These are phyloP conservation scores for Ectropis crepuscularia DNA, from an alignment of 2,888 invertebrate species.

Conservation along the genomic window DNA sequence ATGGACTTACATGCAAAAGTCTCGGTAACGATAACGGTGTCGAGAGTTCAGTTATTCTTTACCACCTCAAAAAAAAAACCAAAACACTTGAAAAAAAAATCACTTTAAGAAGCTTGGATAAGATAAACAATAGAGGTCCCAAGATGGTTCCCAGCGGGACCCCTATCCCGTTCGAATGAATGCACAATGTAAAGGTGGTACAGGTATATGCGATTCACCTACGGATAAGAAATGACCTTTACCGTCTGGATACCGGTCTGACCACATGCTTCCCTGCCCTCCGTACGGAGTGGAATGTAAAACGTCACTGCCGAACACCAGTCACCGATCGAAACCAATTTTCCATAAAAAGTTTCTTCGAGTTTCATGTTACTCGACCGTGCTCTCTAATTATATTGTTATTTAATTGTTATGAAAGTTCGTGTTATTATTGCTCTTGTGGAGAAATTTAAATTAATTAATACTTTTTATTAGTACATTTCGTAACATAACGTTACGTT, in stretches of 20 bases:
- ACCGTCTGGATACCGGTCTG: slow-evolving; percentile 71
- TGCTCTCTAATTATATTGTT: slow-evolving; percentile 34
- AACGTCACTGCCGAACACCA: slow-evolving; percentile 51
- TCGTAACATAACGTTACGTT: slow-evolving; percentile 27
- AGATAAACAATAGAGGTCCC: slow-evolving; percentile 24
- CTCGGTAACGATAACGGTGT: too few species aligned
- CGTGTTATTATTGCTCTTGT: slow-evolving; percentile 25
- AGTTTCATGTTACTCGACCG: slow-evolving; percentile 33
- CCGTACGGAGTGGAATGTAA: slow-evolving; percentile 62
- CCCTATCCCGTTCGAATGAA: slow-evolving; percentile 34
- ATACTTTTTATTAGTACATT: slow-evolving; percentile 27
- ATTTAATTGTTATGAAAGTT: slow-evolving; percentile 38
- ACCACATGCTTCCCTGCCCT: slow-evolving; percentile 70
- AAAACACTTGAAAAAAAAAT: too few species aligned
- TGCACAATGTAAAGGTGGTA: slow-evolving; percentile 44
- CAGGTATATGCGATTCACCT: slow-evolving; percentile 69
- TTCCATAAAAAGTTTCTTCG: slow-evolving; percentile 50
- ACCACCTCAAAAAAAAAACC: too few species aligned
- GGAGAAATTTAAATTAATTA: slow-evolving; percentile 25
- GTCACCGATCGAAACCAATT: slow-evolving; percentile 53
- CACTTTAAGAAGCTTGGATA: not conserved
- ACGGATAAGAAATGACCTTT: slow-evolving; percentile 76
- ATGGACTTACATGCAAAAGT: too few species aligned
- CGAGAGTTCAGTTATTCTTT: too few species aligned
- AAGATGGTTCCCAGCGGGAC: slow-evolving; percentile 28